phyloP scores from a whole-genome alignment of 2,113 vertebrate species.

The Murina feae region DNA sequence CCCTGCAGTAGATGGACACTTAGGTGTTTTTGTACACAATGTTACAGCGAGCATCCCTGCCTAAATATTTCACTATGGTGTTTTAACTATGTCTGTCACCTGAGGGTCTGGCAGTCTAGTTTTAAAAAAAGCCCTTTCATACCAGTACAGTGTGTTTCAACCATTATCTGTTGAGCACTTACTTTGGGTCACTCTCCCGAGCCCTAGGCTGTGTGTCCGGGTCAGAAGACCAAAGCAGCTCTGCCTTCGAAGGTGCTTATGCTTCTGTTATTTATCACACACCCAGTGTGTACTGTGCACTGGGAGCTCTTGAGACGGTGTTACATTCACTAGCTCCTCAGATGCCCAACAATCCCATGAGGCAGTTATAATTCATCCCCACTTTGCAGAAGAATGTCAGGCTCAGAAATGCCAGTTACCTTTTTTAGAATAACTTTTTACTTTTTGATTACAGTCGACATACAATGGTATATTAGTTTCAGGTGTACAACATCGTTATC shows the following conservation, averaged over 20 bases:
- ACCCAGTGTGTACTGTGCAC: neutral
- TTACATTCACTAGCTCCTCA: neutral
- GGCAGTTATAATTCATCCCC: neutral
- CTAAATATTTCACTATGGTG: accelerated
- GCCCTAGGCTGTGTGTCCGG: accelerated
- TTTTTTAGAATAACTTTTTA: neutral
- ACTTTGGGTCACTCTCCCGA: neutral
- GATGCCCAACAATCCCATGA: neutral
- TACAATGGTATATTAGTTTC: neutral
- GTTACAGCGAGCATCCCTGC: neutral
- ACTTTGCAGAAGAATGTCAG: neutral
- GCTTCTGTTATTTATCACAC: neutral
- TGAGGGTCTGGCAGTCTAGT: neutral
- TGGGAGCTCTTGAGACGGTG: neutral
- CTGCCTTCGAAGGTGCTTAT: neutral
- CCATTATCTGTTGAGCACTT: neutral
- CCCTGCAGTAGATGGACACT: neutral
- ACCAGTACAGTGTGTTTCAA: neutral
- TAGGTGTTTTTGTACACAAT: neutral
- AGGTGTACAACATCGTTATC: neutral
- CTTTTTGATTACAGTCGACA: neutral
- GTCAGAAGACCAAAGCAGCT: neutral
- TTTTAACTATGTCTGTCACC: neutral
- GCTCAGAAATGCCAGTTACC: neutral
- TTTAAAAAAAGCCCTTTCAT: neutral